phyloP scores from a whole-genome alignment of 2,797 vertebrate genomes.

The Gambusia yucatana region DNA sequence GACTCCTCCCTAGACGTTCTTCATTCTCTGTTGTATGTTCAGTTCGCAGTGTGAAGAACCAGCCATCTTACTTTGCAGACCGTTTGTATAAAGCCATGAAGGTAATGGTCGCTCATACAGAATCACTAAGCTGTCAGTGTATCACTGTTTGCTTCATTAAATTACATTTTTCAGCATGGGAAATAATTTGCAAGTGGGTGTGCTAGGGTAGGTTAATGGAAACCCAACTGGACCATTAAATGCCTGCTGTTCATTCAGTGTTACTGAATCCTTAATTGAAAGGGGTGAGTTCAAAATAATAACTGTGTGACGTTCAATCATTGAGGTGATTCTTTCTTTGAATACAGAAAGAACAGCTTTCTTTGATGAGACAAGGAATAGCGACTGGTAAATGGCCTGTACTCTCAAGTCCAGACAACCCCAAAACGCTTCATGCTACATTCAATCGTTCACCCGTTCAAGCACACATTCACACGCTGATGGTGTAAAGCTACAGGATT shows the following conservation, averaged over 20 bases:
- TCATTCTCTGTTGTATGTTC: slow-evolving; percentile 44
- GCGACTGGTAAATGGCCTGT: too few relatives aligned
- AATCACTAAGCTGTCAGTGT: background rate
- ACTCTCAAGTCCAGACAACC: too few relatives aligned
- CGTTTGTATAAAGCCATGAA: slow-evolving; percentile 98
- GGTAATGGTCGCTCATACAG: slow-evolving; percentile 74
- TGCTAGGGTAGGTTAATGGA: background rate
- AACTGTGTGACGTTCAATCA: background rate
- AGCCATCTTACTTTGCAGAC: slow-evolving; percentile 93
- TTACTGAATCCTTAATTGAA: background rate
- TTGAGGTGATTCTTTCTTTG: background rate
- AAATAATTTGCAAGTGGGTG: background rate
- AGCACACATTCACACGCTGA: too few relatives aligned
- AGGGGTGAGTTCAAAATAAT: background rate
- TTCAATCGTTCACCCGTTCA: too few relatives aligned
- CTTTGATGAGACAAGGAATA: background rate
- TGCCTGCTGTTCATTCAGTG: background rate
- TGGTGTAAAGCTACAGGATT: too few relatives aligned
- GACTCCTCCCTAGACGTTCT: slow-evolving; percentile 18
- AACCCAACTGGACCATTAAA: background rate
- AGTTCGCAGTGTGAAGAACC: slow-evolving; percentile 97
- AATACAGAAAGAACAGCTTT: background rate
- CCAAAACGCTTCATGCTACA: too few relatives aligned
- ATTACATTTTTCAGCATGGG: background rate
- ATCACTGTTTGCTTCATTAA: background rate